Conservation (phyloP, 2,888 invertebrate species). For the Erannis defoliaria region DNA sequence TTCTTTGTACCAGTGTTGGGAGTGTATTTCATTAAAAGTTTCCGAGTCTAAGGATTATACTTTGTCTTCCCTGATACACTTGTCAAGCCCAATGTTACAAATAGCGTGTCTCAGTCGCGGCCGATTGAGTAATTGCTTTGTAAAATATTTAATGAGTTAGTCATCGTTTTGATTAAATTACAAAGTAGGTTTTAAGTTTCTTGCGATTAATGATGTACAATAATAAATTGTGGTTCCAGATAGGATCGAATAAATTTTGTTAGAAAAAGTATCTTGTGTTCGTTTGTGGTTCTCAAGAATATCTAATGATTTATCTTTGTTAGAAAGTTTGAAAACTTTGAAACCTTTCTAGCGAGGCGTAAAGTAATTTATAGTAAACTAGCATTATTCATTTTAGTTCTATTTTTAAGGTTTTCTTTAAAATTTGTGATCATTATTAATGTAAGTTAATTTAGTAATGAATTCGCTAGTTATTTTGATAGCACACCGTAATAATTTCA, state of each 20-base stretch:
- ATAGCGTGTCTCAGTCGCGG: conserved; percentile 28
- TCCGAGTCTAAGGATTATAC: conserved; percentile 58
- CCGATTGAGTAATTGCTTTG: conserved; percentile 30
- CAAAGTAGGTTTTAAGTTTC: conserved; percentile 34
- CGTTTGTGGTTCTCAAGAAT: conserved; percentile 31
- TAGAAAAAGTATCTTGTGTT: conserved; percentile 9
- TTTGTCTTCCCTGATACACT: conserved; percentile 54
- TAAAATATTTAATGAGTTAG: conserved; percentile 37
- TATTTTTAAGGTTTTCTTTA: background rate
- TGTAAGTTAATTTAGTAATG: background rate
- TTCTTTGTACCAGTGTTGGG: conserved; percentile 50
- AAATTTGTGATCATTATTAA: background rate
- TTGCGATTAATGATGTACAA: conserved; percentile 28
- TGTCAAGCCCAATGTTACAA: conserved; percentile 53
- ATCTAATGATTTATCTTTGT: conserved; percentile 42
- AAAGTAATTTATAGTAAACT: conserved; percentile 5
- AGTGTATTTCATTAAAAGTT: conserved; percentile 66
- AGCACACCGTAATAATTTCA: no score
- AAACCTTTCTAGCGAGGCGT: conserved; percentile 10
- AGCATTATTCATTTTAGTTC: background rate
- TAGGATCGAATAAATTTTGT: conserved; percentile 37
- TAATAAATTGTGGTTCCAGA: conserved; percentile 34
- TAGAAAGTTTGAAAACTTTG: conserved; percentile 12
- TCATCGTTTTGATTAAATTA: conserved; percentile 32
- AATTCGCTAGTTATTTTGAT: background rate